phyloP scores from a whole-genome alignment of 2,113 vertebrate species.

The Cavia porcellus region DNA sequence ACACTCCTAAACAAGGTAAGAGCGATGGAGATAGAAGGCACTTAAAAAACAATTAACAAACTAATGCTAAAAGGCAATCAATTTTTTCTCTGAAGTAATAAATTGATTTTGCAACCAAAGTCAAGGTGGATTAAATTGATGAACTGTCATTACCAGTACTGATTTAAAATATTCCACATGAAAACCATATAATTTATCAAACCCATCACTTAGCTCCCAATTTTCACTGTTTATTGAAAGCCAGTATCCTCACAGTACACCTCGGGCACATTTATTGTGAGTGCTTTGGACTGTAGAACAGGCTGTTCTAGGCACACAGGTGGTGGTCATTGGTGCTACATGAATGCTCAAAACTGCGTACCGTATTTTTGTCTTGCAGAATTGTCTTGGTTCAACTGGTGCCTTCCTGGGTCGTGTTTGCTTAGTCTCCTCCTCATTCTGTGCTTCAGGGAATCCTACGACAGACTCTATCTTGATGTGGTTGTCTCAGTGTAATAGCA shows the following conservation, averaged over 20 bases:
- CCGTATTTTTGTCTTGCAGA: constrained; percentile 89
- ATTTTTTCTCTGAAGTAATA: constrained; percentile 68
- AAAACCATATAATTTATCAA: background rate
- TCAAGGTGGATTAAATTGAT: constrained; percentile 71
- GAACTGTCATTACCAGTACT: constrained; percentile 64
- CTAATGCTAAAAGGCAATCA: constrained; percentile 70
- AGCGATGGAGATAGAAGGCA: background rate
- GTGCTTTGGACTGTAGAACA: background rate
- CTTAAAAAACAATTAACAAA: constrained; percentile 67
- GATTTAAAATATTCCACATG: constrained; percentile 52
- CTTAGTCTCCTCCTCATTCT: constrained; percentile 97
- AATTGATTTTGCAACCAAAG: constrained; percentile 70
- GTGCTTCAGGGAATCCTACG: constrained; percentile 98
- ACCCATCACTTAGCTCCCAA: background rate
- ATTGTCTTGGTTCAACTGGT: constrained; percentile 99
- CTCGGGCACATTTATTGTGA: background rate
- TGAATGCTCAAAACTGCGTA: constrained; percentile 29
- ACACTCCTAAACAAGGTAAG: constrained; percentile 51
- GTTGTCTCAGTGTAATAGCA: constrained; percentile 94
- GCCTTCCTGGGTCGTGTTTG: constrained; percentile 96
- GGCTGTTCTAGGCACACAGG: fast-evolving
- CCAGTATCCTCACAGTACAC: background rate
- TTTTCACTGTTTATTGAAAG: constrained; percentile 48
- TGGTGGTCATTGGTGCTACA: background rate
- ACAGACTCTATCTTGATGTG: constrained; percentile 98